phyloP scores from a whole-genome alignment of 2,113 vertebrate genomes.

The Bucco capensis region DNA sequence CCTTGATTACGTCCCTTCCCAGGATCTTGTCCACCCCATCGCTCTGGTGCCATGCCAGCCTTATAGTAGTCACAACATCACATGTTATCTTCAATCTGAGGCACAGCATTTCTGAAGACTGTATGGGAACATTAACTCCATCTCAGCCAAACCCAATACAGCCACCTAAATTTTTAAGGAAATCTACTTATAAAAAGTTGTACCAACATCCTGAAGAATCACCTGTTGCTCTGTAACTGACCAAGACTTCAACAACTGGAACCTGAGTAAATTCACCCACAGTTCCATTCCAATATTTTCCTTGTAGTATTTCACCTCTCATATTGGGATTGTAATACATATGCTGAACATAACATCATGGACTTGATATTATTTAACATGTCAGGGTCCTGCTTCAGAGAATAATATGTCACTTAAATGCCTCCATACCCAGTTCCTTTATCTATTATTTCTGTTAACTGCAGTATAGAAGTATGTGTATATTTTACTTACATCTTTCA shows the following conservation, averaged over 20 bases:
- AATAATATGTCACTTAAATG: not conserved
- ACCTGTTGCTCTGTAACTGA: accelerated
- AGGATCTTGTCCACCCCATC: too few relatives aligned
- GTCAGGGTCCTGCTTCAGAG: not conserved
- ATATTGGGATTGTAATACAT: not conserved
- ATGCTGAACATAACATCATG: not conserved
- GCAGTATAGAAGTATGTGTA: not conserved
- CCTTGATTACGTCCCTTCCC: too few relatives aligned
- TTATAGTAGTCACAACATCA: too few relatives aligned
- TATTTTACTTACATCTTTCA: not conserved
- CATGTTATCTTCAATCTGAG: too few relatives aligned
- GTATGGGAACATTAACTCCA: too few relatives aligned
- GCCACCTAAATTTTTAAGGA: not conserved
- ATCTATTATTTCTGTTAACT: not conserved
- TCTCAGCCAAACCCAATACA: too few relatives aligned
- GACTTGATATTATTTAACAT: not conserved
- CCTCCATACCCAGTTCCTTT: not conserved
- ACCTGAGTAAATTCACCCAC: not conserved
- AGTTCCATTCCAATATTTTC: not conserved
- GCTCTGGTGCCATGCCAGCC: too few relatives aligned
- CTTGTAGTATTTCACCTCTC: not conserved
- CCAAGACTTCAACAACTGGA: not conserved
- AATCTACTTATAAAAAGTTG: not conserved
- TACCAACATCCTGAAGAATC: not conserved
- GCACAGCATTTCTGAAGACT: too few relatives aligned